Conservation (phyloP, 2,113 vertebrate species). For the Pitta sordida region DNA sequence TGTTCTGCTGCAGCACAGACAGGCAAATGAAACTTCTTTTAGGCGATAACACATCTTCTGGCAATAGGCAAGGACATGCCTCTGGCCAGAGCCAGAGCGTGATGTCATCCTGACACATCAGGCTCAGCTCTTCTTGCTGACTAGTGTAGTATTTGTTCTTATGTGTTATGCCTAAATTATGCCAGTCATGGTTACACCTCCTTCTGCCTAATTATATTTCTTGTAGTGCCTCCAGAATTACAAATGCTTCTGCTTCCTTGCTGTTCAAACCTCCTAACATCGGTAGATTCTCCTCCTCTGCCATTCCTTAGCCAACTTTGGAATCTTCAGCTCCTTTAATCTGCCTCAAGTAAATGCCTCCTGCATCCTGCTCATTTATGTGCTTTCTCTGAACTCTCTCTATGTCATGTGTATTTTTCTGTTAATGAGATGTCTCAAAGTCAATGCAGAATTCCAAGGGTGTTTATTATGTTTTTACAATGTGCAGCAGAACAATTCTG, state of each 20-base stretch:
- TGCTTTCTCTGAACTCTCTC: background rate
- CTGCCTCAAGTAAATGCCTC: background rate
- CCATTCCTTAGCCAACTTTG: background rate
- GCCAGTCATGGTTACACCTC: background rate
- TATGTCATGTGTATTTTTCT: background rate
- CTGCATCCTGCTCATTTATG: background rate
- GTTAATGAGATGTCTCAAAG: slow-evolving; percentile 22
- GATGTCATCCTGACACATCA: background rate
- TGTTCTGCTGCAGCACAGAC: background rate
- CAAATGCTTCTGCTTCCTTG: background rate
- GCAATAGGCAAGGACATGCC: background rate
- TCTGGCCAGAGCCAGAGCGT: background rate
- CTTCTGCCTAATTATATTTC: background rate
- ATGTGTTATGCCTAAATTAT: background rate
- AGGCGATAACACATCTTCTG: background rate
- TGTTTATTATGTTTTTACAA: background rate
- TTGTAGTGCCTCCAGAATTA: background rate
- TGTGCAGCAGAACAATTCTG: background rate
- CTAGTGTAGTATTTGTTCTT: background rate
- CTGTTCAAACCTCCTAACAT: background rate
- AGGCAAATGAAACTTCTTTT: background rate
- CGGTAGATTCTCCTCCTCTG: background rate
- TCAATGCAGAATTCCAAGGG: slow-evolving; percentile 9
- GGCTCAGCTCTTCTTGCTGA: background rate
- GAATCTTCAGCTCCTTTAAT: background rate